Evolutionary conservation across 64 coral and sea anemone genomes (phyloP), one percentile per base, ranked within the genome.

Genomic region (Cladopsammia gracilis): DNA sequence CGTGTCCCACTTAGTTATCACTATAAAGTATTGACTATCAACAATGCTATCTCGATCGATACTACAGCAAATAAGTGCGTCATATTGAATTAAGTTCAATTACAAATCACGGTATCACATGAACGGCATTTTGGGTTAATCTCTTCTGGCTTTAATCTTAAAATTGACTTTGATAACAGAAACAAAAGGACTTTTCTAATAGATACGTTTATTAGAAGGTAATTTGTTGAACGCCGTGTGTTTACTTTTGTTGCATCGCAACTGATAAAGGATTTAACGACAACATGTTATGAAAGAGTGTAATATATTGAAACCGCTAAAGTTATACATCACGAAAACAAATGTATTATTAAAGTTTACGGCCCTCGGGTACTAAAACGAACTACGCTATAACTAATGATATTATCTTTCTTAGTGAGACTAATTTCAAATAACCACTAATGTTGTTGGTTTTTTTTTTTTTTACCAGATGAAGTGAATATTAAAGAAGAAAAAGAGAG

Each of bases 281-380:
- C 57, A 84, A 67, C 62, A 50, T 84, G 11, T 48, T 48, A 20
- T 49, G 16, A 47, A 75, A 6, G 45, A 48, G 18, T 49, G 7
- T 25, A 16, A 48, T 84, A 84, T 84, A 84, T 84, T 84, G 80
- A 50, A 68, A 19, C 62, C 48, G 45, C 62, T 20, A 49, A 24
- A 68, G 16, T 64, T 67, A 68, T 23, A 50, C 62, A 65, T 84
- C 80, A 84, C 80, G 80, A 67, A 84, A 84, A 84, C 80, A 84
- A 46, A 51, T 84, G 43, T 75, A 49, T 75, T 75, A 49, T 75
- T 75, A 13, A 49, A 72, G 70, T 72, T 72, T 75, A n/a, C 44
- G 14, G 18, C 46, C 47, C 12, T 34, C 34, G 34, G 34, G 34
- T 34, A 34, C 34, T 34, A 2, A 34, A 34, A 34, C 34, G 34